phyloP scores from a whole-genome alignment of 2,113 vertebrate species.

The Gymnorhina tibicen region DNA sequence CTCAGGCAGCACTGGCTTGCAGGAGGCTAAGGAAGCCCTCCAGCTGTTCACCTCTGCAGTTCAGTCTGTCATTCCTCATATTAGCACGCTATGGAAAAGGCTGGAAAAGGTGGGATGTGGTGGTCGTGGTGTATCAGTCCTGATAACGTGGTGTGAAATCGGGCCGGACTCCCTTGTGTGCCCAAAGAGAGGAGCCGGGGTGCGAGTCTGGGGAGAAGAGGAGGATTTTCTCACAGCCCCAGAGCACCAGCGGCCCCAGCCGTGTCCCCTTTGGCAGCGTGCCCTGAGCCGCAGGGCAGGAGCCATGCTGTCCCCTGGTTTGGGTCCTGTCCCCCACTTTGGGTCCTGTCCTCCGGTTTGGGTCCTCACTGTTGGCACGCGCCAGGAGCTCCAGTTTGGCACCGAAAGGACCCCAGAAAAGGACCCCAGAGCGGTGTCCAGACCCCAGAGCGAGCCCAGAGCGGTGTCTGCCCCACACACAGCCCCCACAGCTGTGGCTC shows the following conservation, averaged over 20 bases:
- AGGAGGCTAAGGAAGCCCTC: not conserved
- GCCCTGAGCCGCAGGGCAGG: rapidly evolving
- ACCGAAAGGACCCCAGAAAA: not conserved
- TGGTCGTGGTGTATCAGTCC: not conserved
- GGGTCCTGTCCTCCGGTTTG: not conserved
- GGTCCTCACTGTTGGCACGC: not conserved
- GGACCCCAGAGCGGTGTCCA: not conserved
- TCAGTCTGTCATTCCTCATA: not conserved
- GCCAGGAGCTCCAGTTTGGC: not conserved
- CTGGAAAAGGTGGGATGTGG: not conserved
- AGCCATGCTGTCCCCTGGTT: rapidly evolving
- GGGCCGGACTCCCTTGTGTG: not conserved
- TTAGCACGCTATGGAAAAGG: rapidly evolving
- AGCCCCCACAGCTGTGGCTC: not conserved
- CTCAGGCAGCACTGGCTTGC: not conserved
- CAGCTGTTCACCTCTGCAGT: not conserved
- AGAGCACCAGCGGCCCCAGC: too few species aligned
- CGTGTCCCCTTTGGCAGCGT: too few species aligned
- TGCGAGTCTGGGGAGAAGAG: rapidly evolving
- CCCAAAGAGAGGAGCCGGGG: not conserved
- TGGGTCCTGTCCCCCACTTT: not conserved
- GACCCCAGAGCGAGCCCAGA: too few species aligned
- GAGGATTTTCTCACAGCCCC: not conserved
- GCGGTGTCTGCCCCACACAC: not conserved
- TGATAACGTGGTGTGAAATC: rapidly evolving